Evolutionary conservation across 2,888 invertebrate genomes (phyloP).

Genomic region (Pristionchus exspectatus): DNA sequence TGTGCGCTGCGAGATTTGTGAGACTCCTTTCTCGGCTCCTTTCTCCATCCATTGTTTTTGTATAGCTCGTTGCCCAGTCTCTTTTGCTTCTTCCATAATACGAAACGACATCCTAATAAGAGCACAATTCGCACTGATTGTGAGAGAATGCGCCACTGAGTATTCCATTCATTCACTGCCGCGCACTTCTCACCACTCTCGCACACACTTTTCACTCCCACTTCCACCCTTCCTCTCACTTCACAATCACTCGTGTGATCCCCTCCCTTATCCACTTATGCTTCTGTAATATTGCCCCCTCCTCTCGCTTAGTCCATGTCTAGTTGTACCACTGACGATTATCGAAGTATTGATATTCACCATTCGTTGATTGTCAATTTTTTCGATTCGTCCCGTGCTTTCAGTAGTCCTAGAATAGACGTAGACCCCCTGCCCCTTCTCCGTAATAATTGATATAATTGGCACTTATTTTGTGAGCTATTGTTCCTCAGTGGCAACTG

Average conservation of each 20-base stretch:
- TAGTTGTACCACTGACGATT: slow-evolving; percentile 24
- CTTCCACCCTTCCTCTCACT: background rate
- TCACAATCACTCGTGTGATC: slow-evolving; percentile 32
- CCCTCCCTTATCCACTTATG: slow-evolving; percentile 4
- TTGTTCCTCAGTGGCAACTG: background rate
- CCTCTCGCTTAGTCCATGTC: slow-evolving; percentile 18
- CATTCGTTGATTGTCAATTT: slow-evolving; percentile 8
- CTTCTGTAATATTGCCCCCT: slow-evolving; percentile 43
- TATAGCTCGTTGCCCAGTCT: background rate
- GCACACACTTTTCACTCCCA: slow-evolving; percentile 17
- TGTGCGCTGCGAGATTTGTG: slow-evolving; percentile 23
- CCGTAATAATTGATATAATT: slow-evolving; percentile 45
- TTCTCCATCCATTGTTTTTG: background rate
- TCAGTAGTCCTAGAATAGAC: slow-evolving; percentile 31
- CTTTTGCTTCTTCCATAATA: slow-evolving; percentile 1
- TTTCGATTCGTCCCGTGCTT: background rate
- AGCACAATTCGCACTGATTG: slow-evolving; percentile 22
- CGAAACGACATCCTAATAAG: slow-evolving; percentile 37
- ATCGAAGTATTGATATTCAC: slow-evolving; percentile 21
- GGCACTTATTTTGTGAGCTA: background rate
- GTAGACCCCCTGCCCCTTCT: slow-evolving; percentile 30
- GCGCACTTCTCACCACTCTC: slow-evolving; percentile 39
- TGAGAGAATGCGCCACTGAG: background rate
- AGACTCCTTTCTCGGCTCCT: background rate
- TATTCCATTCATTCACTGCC: background rate